Conservation (phyloP, 2,888 invertebrate genomes). For the Drosophila neotestacea region DNA sequence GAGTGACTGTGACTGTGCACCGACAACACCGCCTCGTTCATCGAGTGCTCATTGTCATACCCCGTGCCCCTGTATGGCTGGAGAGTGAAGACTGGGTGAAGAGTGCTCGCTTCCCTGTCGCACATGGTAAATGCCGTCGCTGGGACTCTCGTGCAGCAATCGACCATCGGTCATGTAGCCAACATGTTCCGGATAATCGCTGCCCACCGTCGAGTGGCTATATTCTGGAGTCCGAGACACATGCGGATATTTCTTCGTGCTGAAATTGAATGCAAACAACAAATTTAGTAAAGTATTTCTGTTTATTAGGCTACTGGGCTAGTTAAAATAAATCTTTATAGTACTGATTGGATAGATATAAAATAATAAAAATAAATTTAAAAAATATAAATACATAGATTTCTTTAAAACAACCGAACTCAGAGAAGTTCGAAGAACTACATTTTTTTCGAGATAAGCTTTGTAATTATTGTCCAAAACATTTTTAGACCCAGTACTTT, state of each 20-base stretch:
- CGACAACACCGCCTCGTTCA: slow-evolving; percentile 64
- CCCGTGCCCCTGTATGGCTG: slow-evolving; percentile 79
- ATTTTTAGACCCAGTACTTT: no score
- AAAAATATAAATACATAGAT: no score
- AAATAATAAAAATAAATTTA: no score
- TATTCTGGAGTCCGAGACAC: slow-evolving; percentile 76
- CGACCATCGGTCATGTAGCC: slow-evolving; percentile 71
- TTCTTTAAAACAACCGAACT: no score
- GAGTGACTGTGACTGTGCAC: slow-evolving; percentile 72
- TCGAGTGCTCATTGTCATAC: slow-evolving; percentile 72
- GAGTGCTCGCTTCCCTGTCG: slow-evolving; percentile 83
- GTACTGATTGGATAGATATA: no score
- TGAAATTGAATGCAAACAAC: slow-evolving; percentile 43
- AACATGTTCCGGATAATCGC: slow-evolving; percentile 79
- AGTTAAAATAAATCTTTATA: no score
- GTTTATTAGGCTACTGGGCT: background rate
- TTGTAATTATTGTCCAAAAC: no score
- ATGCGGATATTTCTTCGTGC: slow-evolving; percentile 80
- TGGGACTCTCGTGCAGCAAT: slow-evolving; percentile 70
- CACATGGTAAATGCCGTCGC: slow-evolving; percentile 73
- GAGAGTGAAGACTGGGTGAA: slow-evolving; percentile 81
- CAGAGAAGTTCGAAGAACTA: no score
- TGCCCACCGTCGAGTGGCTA: slow-evolving; percentile 73
- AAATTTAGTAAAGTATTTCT: background rate
- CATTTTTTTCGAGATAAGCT: no score